A percentile compares a stretch with the other conserved stretches of the same genome.
Evolutionary conservation across 1,140 invertebrate species (phyloP).

Genomic region (Trigoniulus corallinus): DNA sequence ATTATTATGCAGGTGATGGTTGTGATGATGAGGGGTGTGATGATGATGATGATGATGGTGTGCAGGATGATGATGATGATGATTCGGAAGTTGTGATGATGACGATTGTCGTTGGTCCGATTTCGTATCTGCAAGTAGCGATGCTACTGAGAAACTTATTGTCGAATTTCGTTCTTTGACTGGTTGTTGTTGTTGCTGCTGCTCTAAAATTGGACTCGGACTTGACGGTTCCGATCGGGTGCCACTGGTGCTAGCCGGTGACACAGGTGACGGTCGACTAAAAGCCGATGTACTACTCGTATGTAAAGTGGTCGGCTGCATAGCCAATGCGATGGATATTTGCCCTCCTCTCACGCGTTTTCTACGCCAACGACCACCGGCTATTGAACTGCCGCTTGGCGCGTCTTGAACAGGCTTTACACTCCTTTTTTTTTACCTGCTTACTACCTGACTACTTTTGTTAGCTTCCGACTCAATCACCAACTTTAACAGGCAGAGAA

Average conservation of each 20-base stretch:
- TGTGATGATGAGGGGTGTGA: background rate
- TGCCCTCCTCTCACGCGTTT: no score
- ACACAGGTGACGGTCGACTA: slow-evolving; percentile 1
- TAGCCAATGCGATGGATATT: no score
- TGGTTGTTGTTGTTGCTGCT: background rate
- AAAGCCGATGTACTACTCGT: slow-evolving; percentile 9
- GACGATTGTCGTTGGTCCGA: background rate
- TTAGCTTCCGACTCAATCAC: no score
- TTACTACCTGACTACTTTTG: no score
- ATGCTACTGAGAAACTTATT: slow-evolving; percentile 4
- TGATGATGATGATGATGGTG: background rate
- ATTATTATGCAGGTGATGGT: background rate
- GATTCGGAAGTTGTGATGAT: background rate
- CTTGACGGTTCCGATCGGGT: background rate
- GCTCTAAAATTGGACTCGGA: background rate
- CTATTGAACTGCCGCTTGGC: no score
- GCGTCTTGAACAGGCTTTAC: background rate
- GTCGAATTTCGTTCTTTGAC: background rate
- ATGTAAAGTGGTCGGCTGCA: slow-evolving; percentile 7
- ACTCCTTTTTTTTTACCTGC: no score
- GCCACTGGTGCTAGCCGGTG: background rate
- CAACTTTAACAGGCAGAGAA: no score
- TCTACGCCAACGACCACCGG: no score
- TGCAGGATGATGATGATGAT: background rate
- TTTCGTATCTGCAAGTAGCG: slow-evolving; percentile 1